Conservation (phyloP, 1,140 invertebrate species). For the Notospermus geniculatus region DNA sequence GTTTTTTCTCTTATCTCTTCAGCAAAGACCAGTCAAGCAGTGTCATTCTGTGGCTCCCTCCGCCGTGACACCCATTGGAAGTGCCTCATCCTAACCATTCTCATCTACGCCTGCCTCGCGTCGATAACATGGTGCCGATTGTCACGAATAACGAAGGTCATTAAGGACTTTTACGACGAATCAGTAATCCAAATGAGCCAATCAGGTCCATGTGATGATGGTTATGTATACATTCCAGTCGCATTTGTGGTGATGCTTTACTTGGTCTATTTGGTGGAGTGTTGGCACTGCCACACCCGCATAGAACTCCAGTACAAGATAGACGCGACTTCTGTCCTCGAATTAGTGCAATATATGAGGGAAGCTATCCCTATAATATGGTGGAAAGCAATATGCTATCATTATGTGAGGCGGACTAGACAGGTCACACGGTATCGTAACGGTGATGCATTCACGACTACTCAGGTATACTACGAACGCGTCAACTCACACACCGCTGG, state of each 20-base stretch:
- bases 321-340: slow-evolving; percentile 67
- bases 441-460: slow-evolving; percentile 77
- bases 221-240: slow-evolving; percentile 82
- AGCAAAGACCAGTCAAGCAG: slow-evolving; percentile 44
- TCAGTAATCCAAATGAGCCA: slow-evolving; percentile 13
- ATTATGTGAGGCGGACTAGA: slow-evolving; percentile 76
- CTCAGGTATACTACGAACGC: slow-evolving; percentile 80
- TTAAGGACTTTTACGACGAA: slow-evolving; percentile 41
- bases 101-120: slow-evolving; percentile 72
- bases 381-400: slow-evolving; percentile 88
- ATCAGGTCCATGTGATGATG: slow-evolving; percentile 76
- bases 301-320: slow-evolving; percentile 67
- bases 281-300: slow-evolving; percentile 70
- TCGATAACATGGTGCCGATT: slow-evolving; percentile 78
- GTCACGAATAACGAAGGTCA: slow-evolving; percentile 67
- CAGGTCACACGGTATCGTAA: slow-evolving; percentile 71
- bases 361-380: slow-evolving; percentile 76
- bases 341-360: slow-evolving; percentile 69
- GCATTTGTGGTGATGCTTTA: slow-evolving; percentile 79
- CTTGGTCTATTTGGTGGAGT: slow-evolving; percentile 80
- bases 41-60: slow-evolving; percentile 61
- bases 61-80: slow-evolving; percentile 76
- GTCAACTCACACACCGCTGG: slow-evolving; percentile 78
- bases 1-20: slow-evolving; percentile 21
- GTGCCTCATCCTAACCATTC: slow-evolving; percentile 74